These are phyloP conservation scores for Bradypus variegatus DNA, from an alignment of 2,797 vertebrate species.

Conservation along the genomic window DNA sequence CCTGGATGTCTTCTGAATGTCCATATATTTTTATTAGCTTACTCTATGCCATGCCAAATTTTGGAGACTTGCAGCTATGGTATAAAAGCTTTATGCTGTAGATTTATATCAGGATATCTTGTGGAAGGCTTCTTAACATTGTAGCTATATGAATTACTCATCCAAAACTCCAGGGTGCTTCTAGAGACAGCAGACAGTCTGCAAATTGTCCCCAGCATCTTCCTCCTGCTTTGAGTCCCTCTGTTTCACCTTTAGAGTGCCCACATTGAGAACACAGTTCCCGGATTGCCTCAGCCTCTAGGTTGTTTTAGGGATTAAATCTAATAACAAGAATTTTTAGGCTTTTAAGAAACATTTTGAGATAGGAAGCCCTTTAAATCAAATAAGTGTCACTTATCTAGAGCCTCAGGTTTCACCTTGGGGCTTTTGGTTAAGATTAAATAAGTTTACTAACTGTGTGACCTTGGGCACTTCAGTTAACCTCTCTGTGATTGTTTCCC, in stretches of 20 bases:
- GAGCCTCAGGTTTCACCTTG: not conserved
- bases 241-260: not conserved
- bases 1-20: not conserved
- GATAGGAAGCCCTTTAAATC: conserved; percentile 3
- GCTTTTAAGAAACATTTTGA: not conserved
- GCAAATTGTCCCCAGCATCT: not conserved
- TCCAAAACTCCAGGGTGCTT: not conserved
- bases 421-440: conserved; percentile 26
- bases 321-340: not conserved
- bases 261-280: not conserved
- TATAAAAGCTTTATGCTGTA: not conserved
- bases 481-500: not conserved
- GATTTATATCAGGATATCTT: not conserved
- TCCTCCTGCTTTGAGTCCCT: not conserved
- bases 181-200: not conserved
- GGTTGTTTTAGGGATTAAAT: not conserved
- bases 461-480: not conserved
- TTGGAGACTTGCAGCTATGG: conserved; percentile 49
- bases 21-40: not conserved
- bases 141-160: not conserved
- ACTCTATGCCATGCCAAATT: conserved; percentile 39
- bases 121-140: not conserved
- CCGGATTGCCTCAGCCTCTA: not conserved
- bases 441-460: not conserved
- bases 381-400: not conserved